Evolutionary conservation across 2,113 vertebrate species (phyloP).

Genomic region (Meleagris gallopavo): DNA sequence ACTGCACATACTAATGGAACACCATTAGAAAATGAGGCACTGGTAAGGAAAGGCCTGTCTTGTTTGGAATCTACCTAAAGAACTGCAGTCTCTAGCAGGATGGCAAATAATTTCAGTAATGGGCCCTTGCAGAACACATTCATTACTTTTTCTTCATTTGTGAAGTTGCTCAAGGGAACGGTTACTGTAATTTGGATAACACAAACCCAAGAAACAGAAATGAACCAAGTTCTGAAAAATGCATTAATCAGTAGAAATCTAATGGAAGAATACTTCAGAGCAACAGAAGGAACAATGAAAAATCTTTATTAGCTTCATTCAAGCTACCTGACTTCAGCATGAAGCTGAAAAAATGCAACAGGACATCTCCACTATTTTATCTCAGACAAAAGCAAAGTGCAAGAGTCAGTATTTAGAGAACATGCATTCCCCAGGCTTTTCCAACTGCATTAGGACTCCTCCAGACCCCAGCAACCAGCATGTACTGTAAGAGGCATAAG

Average conservation of each 20-base stretch:
- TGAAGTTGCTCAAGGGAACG: conserved; percentile 26
- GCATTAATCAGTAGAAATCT: conserved; percentile 37
- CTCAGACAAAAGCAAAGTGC: not conserved
- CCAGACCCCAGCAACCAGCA: not conserved
- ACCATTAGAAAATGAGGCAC: not conserved
- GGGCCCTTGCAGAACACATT: conserved; percentile 20
- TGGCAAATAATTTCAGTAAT: conserved; percentile 54
- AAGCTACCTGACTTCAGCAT: not conserved
- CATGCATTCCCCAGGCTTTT: not conserved
- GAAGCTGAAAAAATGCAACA: not conserved
- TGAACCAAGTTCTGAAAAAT: conserved; percentile 27
- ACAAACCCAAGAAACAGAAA: conserved; percentile 30
- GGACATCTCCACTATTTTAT: not conserved
- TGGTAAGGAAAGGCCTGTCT: not conserved
- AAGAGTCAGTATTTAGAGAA: not conserved
- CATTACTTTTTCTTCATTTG: conserved; percentile 52
- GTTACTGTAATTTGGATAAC: conserved; percentile 6
- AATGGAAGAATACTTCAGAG: not conserved
- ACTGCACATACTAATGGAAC: not conserved
- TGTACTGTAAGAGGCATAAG: not conserved
- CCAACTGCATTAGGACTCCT: not conserved
- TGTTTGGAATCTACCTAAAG: conserved; percentile 29
- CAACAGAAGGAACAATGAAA: not conserved
- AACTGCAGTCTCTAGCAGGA: conserved; percentile 22
- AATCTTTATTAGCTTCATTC: conserved; percentile 13